Evolutionary conservation across 2,797 vertebrate species (phyloP).

Genomic region (Chiloscyllium punctatum): DNA sequence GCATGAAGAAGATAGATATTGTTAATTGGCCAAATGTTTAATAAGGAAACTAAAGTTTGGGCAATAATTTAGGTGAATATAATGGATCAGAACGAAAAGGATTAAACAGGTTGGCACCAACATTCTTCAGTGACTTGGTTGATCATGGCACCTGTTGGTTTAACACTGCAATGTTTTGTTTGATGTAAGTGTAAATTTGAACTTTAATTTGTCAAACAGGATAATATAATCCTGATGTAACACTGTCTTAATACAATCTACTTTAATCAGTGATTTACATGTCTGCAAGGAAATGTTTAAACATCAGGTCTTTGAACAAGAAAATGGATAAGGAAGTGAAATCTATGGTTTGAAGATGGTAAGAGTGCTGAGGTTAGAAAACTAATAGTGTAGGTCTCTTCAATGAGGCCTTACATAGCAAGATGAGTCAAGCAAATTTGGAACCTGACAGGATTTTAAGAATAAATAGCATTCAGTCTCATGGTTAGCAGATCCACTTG

Average conservation of each 20-base stretch:
- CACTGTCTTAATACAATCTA: background rate
- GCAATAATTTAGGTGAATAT: background rate
- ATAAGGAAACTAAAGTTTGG: background rate
- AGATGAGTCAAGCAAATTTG: background rate
- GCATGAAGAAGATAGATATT: background rate
- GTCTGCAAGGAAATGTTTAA: background rate
- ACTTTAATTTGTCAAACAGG: background rate
- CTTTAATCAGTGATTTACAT: background rate
- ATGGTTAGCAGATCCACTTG: background rate
- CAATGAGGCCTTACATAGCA: background rate
- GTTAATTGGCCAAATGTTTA: background rate
- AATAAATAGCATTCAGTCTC: background rate
- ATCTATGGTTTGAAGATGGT: background rate
- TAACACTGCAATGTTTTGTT: background rate
- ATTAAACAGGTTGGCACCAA: background rate
- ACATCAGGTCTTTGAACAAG: background rate
- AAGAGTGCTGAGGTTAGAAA: background rate
- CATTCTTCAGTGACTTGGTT: background rate
- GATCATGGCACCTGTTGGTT: background rate
- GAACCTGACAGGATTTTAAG: background rate
- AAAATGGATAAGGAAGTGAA: slow-evolving; percentile 7
- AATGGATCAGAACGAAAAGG: background rate
- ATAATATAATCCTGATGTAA: background rate
- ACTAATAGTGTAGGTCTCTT: no score
- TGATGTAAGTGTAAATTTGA: background rate